Evolutionary conservation across 2,113 vertebrate genomes (phyloP).

Genomic region (Coreoperca whiteheadi): DNA sequence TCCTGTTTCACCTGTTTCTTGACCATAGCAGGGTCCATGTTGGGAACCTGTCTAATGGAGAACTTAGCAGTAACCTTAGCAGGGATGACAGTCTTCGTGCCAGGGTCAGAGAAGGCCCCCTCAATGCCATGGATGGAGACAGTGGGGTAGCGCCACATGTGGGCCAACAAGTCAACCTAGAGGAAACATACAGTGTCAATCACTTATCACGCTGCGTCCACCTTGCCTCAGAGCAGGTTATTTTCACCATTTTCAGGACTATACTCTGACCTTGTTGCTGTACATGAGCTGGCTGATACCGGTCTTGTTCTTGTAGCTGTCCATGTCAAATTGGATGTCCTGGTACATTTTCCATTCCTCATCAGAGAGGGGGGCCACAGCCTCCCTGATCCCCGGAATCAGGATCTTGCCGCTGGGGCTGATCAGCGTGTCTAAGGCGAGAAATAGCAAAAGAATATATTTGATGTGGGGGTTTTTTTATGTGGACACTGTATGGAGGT

Average conservation of each 20-base stretch:
- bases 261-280: conserved; percentile 86
- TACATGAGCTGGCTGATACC: conserved; percentile 88
- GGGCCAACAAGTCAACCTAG: conserved; percentile 91
- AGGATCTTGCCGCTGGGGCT: conserved; percentile 89
- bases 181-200: background rate
- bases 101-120: conserved; percentile 89
- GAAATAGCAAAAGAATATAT: background rate
- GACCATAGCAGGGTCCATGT: conserved; percentile 87
- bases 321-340: conserved; percentile 87
- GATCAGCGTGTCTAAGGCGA: conserved; percentile 87
- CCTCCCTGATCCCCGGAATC: conserved; percentile 90
- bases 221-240: background rate
- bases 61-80: conserved; percentile 92
- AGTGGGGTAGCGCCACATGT: conserved; percentile 91
- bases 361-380: conserved; percentile 84
- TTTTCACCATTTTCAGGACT: background rate
- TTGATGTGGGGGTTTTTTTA: background rate
- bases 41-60: conserved; percentile 92
- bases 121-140: conserved; percentile 93
- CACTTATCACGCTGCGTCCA: background rate
- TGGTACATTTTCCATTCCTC: conserved; percentile 87
- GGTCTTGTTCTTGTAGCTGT: conserved; percentile 84
- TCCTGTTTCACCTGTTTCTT: conserved; percentile 87
- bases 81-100: conserved; percentile 93
- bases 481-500: background rate